Base-by-base conservation (phyloP, 2,113 vertebrate genomes). In the Paradisaea rubra region DNA sequence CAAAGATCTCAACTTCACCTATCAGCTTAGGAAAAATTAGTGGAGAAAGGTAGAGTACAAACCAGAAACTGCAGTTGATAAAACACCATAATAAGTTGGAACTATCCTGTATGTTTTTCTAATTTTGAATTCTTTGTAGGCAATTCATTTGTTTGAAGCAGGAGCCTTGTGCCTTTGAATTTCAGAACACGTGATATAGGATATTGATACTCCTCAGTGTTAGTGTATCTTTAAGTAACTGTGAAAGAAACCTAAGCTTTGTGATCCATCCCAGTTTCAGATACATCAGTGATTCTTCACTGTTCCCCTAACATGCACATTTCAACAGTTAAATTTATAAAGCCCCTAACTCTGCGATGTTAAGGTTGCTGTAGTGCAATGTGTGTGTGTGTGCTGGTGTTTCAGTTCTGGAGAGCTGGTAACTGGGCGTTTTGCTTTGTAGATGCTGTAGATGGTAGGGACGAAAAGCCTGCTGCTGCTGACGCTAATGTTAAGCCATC, bases 401-500 rank as follows among this genome's bases (percentile, higher is more conserved):
- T 70, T 86, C 23, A 44, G 13, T 86, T 88, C 44, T 76, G 18
- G 27, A 47, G 54, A 80, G 41, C 37, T 91, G 60, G 33, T 61
- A 79, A 65, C 31, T 33, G 79, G 35, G 23, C 23, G 0, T 89
- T 91, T 88, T 96, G 44, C 94, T 71, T 93, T 95, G 24, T 82
- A 99, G 99, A 99, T 94, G 95, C 97, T 91, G 97, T 98, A 91
- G 98, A 98, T 95, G 97, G 98, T 65, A 99, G 98, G 83, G 98
- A 99, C 88, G 98, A 99, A 80, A 99, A 99, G 92, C 81, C 98
- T 86, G 63, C 98, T 96, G 94, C 98, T 90, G 97, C 98, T 65
- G 99, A 99, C 70, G 97, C 97, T 87, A 97, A 98, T 65, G 96
- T 98, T 71, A 99, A 99, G 97, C 99, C 98, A 23, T 98, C 98